A percentile compares a stretch with the other conserved stretches of the same genome.
Conservation (phyloP, 2,797 vertebrate genomes). For the Sebastes vulpes region DNA sequence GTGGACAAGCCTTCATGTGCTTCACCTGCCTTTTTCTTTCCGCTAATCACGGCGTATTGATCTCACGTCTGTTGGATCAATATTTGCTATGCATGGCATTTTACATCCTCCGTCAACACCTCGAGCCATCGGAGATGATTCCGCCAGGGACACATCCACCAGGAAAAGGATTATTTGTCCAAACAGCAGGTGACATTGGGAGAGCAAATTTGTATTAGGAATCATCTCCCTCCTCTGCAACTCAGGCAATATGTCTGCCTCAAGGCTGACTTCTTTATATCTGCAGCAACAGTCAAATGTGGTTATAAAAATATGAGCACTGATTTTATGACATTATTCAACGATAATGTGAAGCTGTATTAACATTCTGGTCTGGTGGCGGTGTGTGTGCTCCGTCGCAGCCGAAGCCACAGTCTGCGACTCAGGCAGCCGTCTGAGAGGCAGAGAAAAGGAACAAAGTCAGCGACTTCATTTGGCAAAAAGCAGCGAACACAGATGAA, state of each 20-base stretch:
- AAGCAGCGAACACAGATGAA: slow-evolving; percentile 31
- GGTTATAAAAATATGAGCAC: slow-evolving; percentile 62
- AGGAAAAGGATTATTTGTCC: slow-evolving; percentile 63
- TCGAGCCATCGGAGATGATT: slow-evolving; percentile 30
- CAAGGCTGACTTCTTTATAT: slow-evolving; percentile 62
- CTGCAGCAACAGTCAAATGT: slow-evolving; percentile 58
- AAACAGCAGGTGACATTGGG: slow-evolving; percentile 63
- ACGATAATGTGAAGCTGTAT: slow-evolving; percentile 42
- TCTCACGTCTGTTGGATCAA: slow-evolving; percentile 56
- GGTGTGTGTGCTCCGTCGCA: slow-evolving; percentile 16
- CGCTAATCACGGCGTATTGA: slow-evolving; percentile 70
- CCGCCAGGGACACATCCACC: slow-evolving; percentile 49
- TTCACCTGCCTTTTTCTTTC: slow-evolving; percentile 58
- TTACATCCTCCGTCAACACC: slow-evolving; percentile 61
- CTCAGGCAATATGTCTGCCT: slow-evolving; percentile 59
- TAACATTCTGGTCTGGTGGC: slow-evolving; percentile 65
- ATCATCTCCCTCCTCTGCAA: neutral
- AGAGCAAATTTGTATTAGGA: slow-evolving; percentile 62
- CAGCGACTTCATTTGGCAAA: slow-evolving; percentile 53
- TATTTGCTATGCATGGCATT: slow-evolving; percentile 72
- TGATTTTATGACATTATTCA: slow-evolving; percentile 64
- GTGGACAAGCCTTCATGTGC: slow-evolving; percentile 26
- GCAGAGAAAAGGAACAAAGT: slow-evolving; percentile 34
- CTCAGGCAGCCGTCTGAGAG: slow-evolving; percentile 44
- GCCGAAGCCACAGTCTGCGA: slow-evolving; percentile 36